These are phyloP conservation scores for Holacanthella duospinosa DNA, from an alignment of 2,888 invertebrate genomes.

Conservation along the genomic window DNA sequence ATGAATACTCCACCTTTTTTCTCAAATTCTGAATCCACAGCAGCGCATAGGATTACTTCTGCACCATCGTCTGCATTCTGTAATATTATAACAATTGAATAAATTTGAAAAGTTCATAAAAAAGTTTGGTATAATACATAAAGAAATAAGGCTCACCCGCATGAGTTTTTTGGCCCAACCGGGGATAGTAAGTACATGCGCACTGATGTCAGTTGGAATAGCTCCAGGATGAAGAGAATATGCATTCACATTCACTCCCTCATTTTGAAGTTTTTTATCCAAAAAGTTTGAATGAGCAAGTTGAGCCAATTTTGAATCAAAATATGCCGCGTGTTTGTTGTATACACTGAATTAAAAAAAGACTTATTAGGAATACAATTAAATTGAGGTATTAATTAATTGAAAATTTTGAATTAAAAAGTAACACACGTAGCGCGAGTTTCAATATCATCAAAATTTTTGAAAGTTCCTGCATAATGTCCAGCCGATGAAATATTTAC, in stretches of 20 bases:
- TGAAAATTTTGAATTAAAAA: too few relatives aligned
- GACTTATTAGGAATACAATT: too few relatives aligned
- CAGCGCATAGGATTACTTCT: slow-evolving; percentile 43
- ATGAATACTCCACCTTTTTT: not conserved
- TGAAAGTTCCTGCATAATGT: slow-evolving; percentile 52
- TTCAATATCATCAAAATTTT: not conserved
- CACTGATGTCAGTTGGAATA: not conserved
- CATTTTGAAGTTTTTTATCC: not conserved
- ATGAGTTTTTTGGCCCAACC: not conserved
- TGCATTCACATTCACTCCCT: not conserved
- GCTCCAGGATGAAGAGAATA: not conserved
- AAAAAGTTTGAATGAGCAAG: not conserved
- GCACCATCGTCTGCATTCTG: not conserved
- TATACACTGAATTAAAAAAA: not conserved
- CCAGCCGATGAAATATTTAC: slow-evolving; percentile 80
- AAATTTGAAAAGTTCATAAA: too few relatives aligned
- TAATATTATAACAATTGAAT: too few relatives aligned
- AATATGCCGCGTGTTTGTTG: not conserved
- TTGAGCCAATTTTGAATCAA: not conserved
- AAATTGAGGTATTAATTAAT: too few relatives aligned
- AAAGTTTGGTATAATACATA: too few relatives aligned
- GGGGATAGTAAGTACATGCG: not conserved
- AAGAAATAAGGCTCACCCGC: too few relatives aligned
- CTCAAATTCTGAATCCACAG: slow-evolving; percentile 58
- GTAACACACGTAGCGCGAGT: not conserved